Base-by-base conservation (phyloP, 1,140 invertebrate species). In the Drosophila bipectinata region DNA sequence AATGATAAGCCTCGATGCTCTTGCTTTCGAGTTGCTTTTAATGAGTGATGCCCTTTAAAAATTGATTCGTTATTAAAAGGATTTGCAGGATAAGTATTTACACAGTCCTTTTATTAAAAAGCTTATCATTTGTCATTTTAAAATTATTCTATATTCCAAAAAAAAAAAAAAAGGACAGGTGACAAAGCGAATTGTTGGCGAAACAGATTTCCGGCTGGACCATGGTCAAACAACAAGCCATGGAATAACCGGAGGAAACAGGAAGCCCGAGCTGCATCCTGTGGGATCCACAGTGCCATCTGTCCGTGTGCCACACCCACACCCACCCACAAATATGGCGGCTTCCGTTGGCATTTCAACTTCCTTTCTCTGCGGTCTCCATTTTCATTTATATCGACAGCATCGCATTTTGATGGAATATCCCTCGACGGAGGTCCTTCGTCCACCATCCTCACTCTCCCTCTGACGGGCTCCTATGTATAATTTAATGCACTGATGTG, bases 401-500 rank as follows among this genome's bases (percentile, higher is more conserved):
- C 24, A 8, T n/a, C 39, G 7, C 14, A 30, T n/a, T 54, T 32
- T 14, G 48, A 44, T 34, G 37, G 28, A 49, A 68, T 64, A 66
- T 68, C 37, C 28, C 24, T 14, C 18, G 34, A 37, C 30, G 7
- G 18, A 26, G 5, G 26, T 28, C 5, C 5, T 28, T 28, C 26
- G 26, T 28, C 26, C 26, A 6, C 6, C 5, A 6, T 26, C 26
- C 24, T 34, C 57, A 10, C 34, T 52, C 24, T 15, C 44, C 45
- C 12, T 48, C 61, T 32, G 21, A 2, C 3, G 21, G 21, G 21
- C 21, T 37, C 12, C 45, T 32, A 45, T 82, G 52, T 54, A 74
- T 84, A 84, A 83, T 88, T 87, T 88, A 87, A 87, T 83, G 83
- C 83, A 77, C 72, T 79, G 83, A 83, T 64, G 83, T 88, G 83